Conservation (phyloP, 2,797 vertebrate species). For the Neomorphus geoffroyi region DNA sequence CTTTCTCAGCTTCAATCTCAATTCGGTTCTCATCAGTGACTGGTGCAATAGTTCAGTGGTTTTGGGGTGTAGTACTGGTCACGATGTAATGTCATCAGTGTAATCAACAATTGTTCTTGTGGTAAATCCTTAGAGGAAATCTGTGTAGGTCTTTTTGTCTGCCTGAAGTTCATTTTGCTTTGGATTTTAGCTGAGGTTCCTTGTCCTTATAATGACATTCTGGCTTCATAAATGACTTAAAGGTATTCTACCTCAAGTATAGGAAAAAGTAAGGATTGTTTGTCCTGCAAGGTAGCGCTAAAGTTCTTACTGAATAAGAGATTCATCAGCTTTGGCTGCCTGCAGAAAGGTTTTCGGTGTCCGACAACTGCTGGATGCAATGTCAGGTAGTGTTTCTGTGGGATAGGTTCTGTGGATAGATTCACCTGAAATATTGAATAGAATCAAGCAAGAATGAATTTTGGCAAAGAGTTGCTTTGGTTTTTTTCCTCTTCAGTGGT, state of each 20-base stretch:
- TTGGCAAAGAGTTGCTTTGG: not conserved
- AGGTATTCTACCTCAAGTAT: not conserved
- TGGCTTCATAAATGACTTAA: not conserved
- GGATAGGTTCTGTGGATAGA: slow-evolving; percentile 41
- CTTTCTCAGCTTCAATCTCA: not conserved
- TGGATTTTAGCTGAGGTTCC: not conserved
- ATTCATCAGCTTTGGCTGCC: not conserved
- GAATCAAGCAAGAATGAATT: slow-evolving; percentile 19
- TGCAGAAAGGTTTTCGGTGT: not conserved
- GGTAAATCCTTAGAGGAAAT: not conserved
- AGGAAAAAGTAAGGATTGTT: not conserved
- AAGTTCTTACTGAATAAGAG: not conserved
- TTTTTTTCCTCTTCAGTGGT: not conserved
- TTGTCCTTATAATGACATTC: not conserved
- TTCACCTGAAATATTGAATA: slow-evolving; percentile 23
- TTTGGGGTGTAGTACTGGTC: not conserved
- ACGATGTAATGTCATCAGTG: not conserved
- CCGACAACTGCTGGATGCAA: slow-evolving; percentile 36
- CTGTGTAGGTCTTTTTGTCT: not conserved
- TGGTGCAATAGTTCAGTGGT: not conserved
- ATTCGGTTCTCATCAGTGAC: not conserved
- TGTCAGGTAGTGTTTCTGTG: slow-evolving; percentile 15
- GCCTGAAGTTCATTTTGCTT: not conserved
- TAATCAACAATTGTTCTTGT: not conserved
- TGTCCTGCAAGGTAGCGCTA: not conserved